phyloP scores from a whole-genome alignment of 2,888 invertebrate genomes.

The Abrostola triplasia region DNA sequence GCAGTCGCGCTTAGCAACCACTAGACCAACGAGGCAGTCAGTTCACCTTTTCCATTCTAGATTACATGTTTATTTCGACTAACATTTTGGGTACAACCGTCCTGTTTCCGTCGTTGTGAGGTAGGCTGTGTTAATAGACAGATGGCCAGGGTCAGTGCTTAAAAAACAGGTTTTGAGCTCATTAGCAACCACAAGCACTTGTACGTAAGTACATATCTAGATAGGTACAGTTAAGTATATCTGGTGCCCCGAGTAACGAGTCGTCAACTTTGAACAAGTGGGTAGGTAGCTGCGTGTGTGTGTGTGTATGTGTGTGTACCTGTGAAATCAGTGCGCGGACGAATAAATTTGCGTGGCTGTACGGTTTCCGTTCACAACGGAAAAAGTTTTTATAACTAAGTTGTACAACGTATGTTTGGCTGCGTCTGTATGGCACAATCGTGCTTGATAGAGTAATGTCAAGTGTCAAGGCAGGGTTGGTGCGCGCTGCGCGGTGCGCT shows the following conservation, averaged over 20 bases:
- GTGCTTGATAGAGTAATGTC: slow-evolving; percentile 66
- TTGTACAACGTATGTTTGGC: slow-evolving; percentile 36
- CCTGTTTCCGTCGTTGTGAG: slow-evolving; percentile 17
- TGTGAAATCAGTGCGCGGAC: slow-evolving; percentile 32
- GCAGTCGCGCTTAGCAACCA: no score
- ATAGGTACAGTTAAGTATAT: slow-evolving; percentile 33
- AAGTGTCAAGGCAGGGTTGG: slow-evolving; percentile 69
- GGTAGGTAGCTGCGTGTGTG: slow-evolving; percentile 16
- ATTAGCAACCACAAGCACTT: slow-evolving; percentile 51
- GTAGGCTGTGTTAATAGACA: slow-evolving; percentile 27
- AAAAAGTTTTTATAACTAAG: slow-evolving; percentile 47
- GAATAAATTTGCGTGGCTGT: slow-evolving; percentile 54
- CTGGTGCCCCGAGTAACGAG: slow-evolving; percentile 44
- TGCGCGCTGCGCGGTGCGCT: slow-evolving; percentile 44
- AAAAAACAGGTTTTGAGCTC: slow-evolving; percentile 43
- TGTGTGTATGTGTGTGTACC: slow-evolving; percentile 17
- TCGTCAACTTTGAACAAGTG: slow-evolving; percentile 19
- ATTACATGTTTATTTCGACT: no score
- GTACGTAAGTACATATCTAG: slow-evolving; percentile 35
- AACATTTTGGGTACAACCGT: slow-evolving; percentile 9
- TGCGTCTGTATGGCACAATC: slow-evolving; percentile 42
- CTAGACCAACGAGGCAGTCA: no score
- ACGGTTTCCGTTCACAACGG: slow-evolving; percentile 50
- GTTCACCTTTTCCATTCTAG: no score
- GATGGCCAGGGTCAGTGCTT: slow-evolving; percentile 35